A percentile compares a stretch with the other conserved stretches of the same genome.
These are phyloP conservation scores for Drosophila malerkotliana DNA, from an alignment of 1,140 invertebrate genomes.

Conservation along the genomic window DNA sequence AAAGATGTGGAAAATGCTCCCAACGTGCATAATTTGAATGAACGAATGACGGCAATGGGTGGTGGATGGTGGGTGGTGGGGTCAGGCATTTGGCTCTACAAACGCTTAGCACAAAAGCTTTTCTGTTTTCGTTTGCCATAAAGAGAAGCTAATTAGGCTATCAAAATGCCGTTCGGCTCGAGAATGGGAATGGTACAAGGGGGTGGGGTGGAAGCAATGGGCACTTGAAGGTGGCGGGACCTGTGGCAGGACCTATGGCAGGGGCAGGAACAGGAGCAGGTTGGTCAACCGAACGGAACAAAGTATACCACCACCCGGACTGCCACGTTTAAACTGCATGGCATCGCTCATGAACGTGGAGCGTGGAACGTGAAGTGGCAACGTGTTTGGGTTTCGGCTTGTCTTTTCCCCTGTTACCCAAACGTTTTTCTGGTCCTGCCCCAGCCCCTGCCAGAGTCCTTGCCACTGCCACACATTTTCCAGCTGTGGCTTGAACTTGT, in stretches of 20 bases:
- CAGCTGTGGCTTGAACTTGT: conserved; percentile 58
- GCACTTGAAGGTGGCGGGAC: background rate
- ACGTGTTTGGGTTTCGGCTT: conserved; percentile 50
- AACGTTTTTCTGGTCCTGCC: conserved; percentile 9
- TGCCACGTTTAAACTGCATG: conserved; percentile 45
- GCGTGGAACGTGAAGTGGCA: conserved; percentile 46
- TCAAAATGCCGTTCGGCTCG: conserved; percentile 70
- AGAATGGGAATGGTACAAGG: conserved; percentile 20
- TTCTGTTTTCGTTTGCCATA: conserved; percentile 64
- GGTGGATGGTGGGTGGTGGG: background rate
- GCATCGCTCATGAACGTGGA: conserved; percentile 34
- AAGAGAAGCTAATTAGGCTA: conserved; percentile 80
- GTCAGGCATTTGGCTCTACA: conserved; percentile 55
- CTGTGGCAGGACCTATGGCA: too few species aligned
- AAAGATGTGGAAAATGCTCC: conserved; percentile 73
- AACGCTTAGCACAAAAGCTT: conserved; percentile 77
- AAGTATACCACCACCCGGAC: conserved; percentile 32
- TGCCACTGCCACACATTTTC: conserved; percentile 27
- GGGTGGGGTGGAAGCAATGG: conserved; percentile 2
- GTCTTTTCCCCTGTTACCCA: conserved; percentile 25
- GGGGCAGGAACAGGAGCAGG: background rate
- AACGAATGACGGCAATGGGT: conserved; percentile 12
- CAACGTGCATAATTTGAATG: conserved; percentile 76
- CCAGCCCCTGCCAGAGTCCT: background rate
- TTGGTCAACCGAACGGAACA: conserved; percentile 58